Evolutionary conservation across 1,140 invertebrate genomes (phyloP).

Genomic region (Calycopis cecrops): DNA sequence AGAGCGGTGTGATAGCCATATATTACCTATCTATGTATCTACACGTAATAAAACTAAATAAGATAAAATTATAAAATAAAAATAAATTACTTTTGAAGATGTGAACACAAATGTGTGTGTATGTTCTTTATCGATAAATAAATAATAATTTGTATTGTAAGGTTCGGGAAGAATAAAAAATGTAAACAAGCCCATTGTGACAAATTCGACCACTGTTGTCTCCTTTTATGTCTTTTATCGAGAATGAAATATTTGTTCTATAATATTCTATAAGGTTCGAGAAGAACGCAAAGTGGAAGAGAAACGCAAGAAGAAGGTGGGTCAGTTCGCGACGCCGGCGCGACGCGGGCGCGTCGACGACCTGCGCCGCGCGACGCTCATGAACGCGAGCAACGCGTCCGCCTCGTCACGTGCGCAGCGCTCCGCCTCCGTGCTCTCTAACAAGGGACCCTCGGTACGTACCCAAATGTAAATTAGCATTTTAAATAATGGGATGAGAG

Average conservation of each 20-base stretch:
- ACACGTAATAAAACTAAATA: too few relatives aligned
- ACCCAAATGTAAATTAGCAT: too few relatives aligned
- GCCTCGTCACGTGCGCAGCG: conserved; percentile 54
- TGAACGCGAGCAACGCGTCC: conserved; percentile 57
- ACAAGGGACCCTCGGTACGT: conserved; percentile 47
- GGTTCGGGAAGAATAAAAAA: conserved; percentile 58
- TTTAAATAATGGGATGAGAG: not conserved
- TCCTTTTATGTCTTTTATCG: too few relatives aligned
- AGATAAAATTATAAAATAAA: too few relatives aligned
- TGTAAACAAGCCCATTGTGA: too few relatives aligned
- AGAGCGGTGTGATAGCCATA: too few relatives aligned
- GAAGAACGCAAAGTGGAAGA: conserved; percentile 60
- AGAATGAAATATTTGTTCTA: not conserved
- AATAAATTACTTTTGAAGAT: too few relatives aligned
- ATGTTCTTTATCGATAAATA: too few relatives aligned
- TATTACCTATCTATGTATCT: too few relatives aligned
- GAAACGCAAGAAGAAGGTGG: conserved; percentile 61
- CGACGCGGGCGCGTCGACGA: conserved; percentile 44
- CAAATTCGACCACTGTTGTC: too few relatives aligned
- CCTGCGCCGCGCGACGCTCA: conserved; percentile 51
- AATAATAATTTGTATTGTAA: too few relatives aligned
- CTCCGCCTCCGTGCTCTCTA: conserved; percentile 48
- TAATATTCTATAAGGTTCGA: conserved; percentile 38
- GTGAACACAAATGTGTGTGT: too few relatives aligned
- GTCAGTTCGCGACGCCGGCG: conserved; percentile 47